phyloP scores from a whole-genome alignment of 2,888 invertebrate species.

The Mongoloraphidia duomilia region DNA sequence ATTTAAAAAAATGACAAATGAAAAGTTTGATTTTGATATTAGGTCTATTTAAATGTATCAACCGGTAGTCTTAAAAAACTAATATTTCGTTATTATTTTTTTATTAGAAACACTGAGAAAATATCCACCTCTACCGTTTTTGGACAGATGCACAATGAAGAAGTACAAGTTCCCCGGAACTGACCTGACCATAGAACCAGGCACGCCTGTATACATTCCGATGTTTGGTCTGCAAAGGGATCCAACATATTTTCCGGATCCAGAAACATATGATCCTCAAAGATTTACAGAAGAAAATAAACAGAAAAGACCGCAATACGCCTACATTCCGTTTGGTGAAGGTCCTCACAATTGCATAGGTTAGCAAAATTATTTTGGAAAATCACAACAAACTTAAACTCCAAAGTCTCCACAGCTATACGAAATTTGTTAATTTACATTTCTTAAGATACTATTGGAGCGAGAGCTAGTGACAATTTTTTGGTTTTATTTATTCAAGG shows the following conservation, averaged over 20 bases:
- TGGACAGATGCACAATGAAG: constrained; percentile 18
- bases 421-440: too few relatives aligned
- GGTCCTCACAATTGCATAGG: constrained; percentile 27
- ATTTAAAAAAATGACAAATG: too few relatives aligned
- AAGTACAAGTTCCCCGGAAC: constrained; percentile 11
- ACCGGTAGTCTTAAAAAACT: too few relatives aligned
- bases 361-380: constrained; percentile 6
- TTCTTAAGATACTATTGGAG: too few relatives aligned
- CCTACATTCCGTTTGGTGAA: constrained; percentile 25
- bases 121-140: constrained; percentile 26
- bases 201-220: constrained; percentile 18
- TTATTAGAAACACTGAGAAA: constrained; percentile 29
- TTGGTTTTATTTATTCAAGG: too few relatives aligned
- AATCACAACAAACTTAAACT: neutral
- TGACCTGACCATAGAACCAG: constrained; percentile 12
- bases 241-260: constrained; percentile 27
- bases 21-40: too few relatives aligned
- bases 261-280: constrained; percentile 30
- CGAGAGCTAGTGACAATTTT: too few relatives aligned
- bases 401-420: too few relatives aligned
- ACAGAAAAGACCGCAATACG: constrained; percentile 16
- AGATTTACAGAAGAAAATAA: constrained; percentile 27
- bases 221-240: constrained; percentile 23
- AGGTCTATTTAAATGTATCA: too few relatives aligned
- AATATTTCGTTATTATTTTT: constrained; percentile 1